Conservation (phyloP, 2,113 vertebrate genomes). For the Tretioscincus oriximinensis region DNA sequence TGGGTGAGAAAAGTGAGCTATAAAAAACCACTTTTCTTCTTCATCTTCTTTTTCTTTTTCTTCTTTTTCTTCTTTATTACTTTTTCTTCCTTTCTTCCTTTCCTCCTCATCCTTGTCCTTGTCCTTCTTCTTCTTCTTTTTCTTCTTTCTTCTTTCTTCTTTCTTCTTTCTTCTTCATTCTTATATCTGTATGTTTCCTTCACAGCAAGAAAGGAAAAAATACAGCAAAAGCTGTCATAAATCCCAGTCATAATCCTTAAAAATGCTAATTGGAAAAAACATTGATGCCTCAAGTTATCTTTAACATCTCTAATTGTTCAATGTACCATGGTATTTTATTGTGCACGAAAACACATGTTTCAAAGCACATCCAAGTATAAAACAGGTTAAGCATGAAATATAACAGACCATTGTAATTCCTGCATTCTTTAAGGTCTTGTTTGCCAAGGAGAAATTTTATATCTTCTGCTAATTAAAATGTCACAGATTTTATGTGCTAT, state of each 20-base stretch:
- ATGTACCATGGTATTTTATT: neutral
- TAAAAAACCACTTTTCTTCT: too few species aligned
- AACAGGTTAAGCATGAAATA: constrained; percentile 9
- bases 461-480: constrained; percentile 18
- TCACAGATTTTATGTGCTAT: constrained; percentile 8
- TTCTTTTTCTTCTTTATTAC: too few species aligned
- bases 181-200: too few species aligned
- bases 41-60: too few species aligned
- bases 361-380: neutral
- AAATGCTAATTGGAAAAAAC: neutral
- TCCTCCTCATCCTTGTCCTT: too few species aligned
- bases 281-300: neutral
- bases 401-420: constrained; percentile 8
- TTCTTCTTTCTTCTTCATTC: too few species aligned
- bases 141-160: too few species aligned
- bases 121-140: too few species aligned
- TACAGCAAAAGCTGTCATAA: neutral
- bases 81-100: too few species aligned
- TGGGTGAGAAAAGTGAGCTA: too few species aligned
- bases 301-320: neutral
- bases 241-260: neutral
- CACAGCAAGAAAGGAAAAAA: neutral
- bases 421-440: constrained; percentile 1
- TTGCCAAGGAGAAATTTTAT: neutral
- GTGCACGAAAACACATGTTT: neutral